phyloP scores from a whole-genome alignment of 2,888 invertebrate genomes.

The Notocelia uddmanniana region DNA sequence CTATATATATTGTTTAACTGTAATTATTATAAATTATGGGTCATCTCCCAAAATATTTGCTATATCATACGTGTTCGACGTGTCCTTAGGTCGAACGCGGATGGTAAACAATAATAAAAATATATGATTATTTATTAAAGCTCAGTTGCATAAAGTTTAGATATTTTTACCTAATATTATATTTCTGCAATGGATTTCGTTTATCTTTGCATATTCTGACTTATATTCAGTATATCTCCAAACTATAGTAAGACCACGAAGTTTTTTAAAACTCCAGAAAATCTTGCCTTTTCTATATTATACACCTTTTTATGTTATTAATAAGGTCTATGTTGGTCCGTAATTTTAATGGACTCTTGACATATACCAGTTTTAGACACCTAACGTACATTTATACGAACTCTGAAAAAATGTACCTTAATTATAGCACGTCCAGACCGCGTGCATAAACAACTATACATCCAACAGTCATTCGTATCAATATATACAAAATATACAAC shows the following conservation, averaged over 20 bases:
- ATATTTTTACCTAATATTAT: constrained; percentile 7
- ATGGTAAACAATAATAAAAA: constrained; percentile 19
- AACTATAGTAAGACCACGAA: not conserved
- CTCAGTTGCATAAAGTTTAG: constrained; percentile 24
- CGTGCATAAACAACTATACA: constrained; percentile 18
- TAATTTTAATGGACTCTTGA: constrained; percentile 10
- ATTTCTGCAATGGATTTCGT: not conserved
- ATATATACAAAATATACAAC: constrained; percentile 44
- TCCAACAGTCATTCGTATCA: constrained; percentile 25
- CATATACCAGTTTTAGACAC: not conserved
- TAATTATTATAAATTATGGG: constrained; percentile 8
- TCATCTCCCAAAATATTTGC: constrained; percentile 7
- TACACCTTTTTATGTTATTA: not conserved
- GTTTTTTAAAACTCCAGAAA: constrained; percentile 9
- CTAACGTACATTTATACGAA: constrained; percentile 10
- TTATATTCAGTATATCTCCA: not conserved
- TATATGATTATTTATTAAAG: constrained; percentile 30
- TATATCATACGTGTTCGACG: not conserved
- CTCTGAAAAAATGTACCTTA: constrained; percentile 5
- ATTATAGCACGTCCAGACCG: not conserved
- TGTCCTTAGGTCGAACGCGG: constrained; percentile 8
- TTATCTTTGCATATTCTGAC: not conserved
- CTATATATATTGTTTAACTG: not conserved
- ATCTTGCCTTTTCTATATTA: not conserved
- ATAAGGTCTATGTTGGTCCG: constrained; percentile 26